Evolutionary conservation across 2,888 invertebrate species (phyloP).

Genomic region (Ichneumoninae sp.): DNA sequence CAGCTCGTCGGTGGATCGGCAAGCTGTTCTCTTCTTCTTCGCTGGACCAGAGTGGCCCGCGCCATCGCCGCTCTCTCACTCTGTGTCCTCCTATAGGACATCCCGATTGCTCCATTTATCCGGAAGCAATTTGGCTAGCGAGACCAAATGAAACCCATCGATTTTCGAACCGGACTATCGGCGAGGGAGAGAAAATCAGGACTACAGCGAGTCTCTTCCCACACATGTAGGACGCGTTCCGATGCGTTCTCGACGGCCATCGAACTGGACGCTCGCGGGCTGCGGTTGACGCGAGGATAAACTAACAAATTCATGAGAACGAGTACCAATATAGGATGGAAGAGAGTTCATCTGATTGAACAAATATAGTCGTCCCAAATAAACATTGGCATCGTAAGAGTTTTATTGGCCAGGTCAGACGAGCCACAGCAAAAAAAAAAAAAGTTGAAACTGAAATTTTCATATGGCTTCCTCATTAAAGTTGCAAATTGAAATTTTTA

Average conservation of each 20-base stretch:
- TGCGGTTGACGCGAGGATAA: not conserved
- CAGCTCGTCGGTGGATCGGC: conserved; percentile 44
- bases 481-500: too few species aligned
- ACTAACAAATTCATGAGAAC: not conserved
- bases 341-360: not conserved
- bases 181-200: conserved; percentile 15
- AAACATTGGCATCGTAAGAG: not conserved
- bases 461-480: too few species aligned
- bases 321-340: not conserved
- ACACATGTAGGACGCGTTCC: not conserved
- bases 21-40: conserved; percentile 48
- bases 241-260: not conserved
- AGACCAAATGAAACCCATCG: conserved; percentile 47
- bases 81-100: conserved; percentile 26
- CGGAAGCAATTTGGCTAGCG: conserved; percentile 54
- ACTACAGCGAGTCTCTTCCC: conserved; percentile 8
- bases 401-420: not conserved
- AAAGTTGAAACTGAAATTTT: too few species aligned
- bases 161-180: conserved; percentile 38
- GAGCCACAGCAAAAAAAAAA: not conserved
- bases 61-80: not conserved
- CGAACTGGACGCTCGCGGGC: not conserved
- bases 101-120: conserved; percentile 59
- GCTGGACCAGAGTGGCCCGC: conserved; percentile 40
- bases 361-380: not conserved